A percentile compares a stretch with the other conserved stretches of the same genome.
Conservation (phyloP, 2,113 vertebrate genomes). For the Ovis canadensis region DNA sequence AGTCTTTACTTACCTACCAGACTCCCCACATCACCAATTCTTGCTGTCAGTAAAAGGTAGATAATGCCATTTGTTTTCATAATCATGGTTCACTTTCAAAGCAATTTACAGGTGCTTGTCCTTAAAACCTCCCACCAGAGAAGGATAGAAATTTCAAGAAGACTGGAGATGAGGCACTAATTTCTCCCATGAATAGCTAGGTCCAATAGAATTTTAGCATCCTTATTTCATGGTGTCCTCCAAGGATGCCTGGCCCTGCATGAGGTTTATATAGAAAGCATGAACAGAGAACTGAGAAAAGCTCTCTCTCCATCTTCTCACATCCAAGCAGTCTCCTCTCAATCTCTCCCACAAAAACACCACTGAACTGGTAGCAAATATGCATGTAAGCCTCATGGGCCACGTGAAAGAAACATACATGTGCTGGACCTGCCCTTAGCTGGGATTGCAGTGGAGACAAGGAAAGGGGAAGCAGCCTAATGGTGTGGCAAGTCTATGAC, state of each 20-base stretch:
- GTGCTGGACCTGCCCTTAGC: neutral
- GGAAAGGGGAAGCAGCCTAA: neutral
- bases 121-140: slow-evolving; percentile 12
- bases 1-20: neutral
- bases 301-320: neutral
- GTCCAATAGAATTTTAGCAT: neutral
- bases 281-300: neutral
- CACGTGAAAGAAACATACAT: neutral
- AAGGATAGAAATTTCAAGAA: slow-evolving; percentile 8
- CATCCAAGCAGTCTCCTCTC: neutral
- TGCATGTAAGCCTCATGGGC: neutral
- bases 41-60: neutral
- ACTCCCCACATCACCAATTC: neutral
- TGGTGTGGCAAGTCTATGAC: neutral
- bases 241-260: neutral
- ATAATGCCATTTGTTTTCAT: neutral
- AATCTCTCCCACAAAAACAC: neutral
- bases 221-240: neutral
- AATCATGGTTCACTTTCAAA: neutral
- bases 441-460: rapidly evolving
- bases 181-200: neutral
- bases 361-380: neutral
- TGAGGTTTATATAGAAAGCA: neutral
- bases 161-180: neutral
- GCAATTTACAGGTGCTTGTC: neutral